Evolutionary conservation across 2,888 invertebrate species (phyloP), one percentile per base, ranked within the genome.

Genomic region (Drosophila bunnanda): DNA sequence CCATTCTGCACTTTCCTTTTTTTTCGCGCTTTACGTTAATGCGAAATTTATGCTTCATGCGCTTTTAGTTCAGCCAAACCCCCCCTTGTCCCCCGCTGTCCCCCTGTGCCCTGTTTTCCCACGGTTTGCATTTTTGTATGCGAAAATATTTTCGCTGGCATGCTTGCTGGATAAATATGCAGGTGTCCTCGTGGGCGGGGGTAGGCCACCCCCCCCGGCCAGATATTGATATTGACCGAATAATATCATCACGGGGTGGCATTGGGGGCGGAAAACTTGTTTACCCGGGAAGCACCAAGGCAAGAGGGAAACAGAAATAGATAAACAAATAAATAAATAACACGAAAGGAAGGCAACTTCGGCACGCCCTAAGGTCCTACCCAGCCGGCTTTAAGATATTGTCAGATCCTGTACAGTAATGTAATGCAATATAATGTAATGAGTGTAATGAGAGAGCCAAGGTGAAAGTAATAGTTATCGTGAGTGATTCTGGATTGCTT

Each of bases 1-100:
- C 13, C 34, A 25, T 25, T 62, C 46, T 6, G 46, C 46, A 46
- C 46, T 52, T 58, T 17, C 12, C 43, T 46, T 54, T 68, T 50
- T 78, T 65, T 53, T 72, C 80, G 75, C 72, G 66, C 69, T 79
- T 76, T 74, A 78, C 78, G 78, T 76, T 79, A 79, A 79, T 79
- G 80, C 76, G 76, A 79, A 79, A 80, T 79, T 75, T 72, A 82
- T 82, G 77, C 80, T 77, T 75, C 69, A 66, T 71, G 72, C 79
- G 74, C 73, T 73, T 75, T 76, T 72, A 77, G 64, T 64, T 55
- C 60, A 34, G 57, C 55, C 43, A 8, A 4, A 28, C 6, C 10
- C 28, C 22, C n/a, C n/a, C n/a, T n/a, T n/a, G n/a, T n/a, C n/a
- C n/a, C n/a, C n/a, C n/a, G n/a, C n/a, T n/a, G n/a, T n/a, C n/a